Percentiles rank a stretch among this genome's conserved stretches.
Evolutionary conservation across 2,797 vertebrate species (phyloP).

Genomic region (Squalus acanthias): DNA sequence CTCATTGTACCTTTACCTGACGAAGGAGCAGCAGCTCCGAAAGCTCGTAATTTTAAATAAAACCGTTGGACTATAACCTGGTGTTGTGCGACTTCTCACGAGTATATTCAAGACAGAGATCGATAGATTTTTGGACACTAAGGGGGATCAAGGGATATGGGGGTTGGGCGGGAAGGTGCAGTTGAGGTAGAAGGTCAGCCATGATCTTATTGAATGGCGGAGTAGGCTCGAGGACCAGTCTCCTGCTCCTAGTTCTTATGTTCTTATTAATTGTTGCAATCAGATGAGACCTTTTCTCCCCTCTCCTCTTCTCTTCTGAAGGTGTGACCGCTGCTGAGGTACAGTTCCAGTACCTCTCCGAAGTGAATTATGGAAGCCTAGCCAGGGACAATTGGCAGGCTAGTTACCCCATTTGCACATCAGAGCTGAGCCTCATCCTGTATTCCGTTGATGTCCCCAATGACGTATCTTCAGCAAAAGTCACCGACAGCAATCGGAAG

Average conservation of each 20-base stretch:
- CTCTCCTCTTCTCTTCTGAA: background rate
- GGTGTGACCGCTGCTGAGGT: background rate
- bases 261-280: background rate
- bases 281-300: background rate
- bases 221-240: background rate
- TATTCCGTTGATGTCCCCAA: background rate
- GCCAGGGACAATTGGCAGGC: background rate
- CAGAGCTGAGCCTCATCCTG: background rate
- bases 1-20: too few species aligned
- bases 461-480: background rate
- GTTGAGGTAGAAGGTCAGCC: background rate
- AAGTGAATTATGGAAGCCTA: background rate
- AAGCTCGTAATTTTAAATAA: too few species aligned
- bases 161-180: background rate
- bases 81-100: too few species aligned
- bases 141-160: background rate
- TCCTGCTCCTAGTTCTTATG: background rate
- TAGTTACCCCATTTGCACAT: background rate
- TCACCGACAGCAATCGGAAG: too few species aligned
- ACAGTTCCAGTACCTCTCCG: background rate
- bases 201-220: background rate
- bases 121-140: background rate
- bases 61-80: too few species aligned
- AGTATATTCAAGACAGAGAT: background rate
- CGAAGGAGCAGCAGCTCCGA: too few species aligned